phyloP scores from a whole-genome alignment of 2,113 vertebrate species.

The Hyaena hyaena region DNA sequence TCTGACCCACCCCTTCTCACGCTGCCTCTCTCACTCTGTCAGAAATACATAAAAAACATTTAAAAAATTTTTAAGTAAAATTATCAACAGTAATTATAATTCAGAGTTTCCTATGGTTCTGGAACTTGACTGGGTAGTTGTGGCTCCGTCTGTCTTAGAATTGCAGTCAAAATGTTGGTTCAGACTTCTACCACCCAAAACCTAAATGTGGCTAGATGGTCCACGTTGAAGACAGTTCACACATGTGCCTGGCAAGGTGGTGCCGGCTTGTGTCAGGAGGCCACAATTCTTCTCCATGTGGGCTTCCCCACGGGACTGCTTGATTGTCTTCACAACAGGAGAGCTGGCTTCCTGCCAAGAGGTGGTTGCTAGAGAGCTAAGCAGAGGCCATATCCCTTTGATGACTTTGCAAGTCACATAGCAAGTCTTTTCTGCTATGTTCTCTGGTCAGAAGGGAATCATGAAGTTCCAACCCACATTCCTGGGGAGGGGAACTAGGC shows the following conservation, averaged over 20 bases:
- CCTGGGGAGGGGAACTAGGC: background rate
- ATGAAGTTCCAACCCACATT: background rate
- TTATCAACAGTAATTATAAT: background rate
- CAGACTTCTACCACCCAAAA: background rate
- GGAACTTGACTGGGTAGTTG: background rate
- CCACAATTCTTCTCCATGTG: rapidly evolving
- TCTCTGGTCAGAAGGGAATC: background rate
- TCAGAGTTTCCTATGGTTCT: background rate
- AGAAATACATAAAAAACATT: too few species aligned
- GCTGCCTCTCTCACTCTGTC: too few species aligned
- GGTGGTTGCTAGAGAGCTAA: background rate
- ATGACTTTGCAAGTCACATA: background rate
- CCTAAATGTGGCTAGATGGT: background rate
- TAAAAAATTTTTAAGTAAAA: too few species aligned
- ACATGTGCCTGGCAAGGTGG: background rate
- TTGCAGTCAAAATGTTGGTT: background rate
- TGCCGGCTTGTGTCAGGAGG: background rate
- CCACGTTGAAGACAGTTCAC: background rate
- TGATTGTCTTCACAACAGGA: background rate
- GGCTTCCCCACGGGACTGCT: background rate
- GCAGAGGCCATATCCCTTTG: background rate
- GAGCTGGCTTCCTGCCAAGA: background rate
- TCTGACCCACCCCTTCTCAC: too few species aligned
- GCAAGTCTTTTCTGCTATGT: background rate
- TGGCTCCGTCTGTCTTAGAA: background rate